These are phyloP conservation scores for Sander lucioperca DNA, from an alignment of 2,113 vertebrate species.

Conservation along the genomic window DNA sequence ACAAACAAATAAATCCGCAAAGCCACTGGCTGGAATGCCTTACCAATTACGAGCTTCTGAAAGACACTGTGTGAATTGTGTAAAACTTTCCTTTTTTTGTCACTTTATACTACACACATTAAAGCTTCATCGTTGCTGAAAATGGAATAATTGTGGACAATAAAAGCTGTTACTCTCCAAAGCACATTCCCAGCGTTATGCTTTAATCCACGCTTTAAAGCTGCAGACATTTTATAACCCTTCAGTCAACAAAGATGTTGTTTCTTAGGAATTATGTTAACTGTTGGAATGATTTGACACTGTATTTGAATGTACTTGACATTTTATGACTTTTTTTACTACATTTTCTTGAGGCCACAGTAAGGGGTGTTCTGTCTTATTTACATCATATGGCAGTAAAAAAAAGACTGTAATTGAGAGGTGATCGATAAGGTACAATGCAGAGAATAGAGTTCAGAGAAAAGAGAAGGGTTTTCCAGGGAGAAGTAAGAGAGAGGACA, in stretches of 20 bases:
- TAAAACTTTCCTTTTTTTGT: conserved; percentile 30
- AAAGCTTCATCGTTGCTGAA: conserved; percentile 25
- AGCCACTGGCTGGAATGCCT: conserved; percentile 39
- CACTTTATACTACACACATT: conserved; percentile 44
- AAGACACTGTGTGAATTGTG: conserved; percentile 19
- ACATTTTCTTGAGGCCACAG: not conserved
- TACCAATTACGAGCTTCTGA: conserved; percentile 20
- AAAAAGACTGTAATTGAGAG: not conserved
- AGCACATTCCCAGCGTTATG: conserved; percentile 21
- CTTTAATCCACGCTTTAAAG: conserved; percentile 48
- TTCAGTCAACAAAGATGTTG: conserved; percentile 22
- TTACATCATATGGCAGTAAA: not conserved
- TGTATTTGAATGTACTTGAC: not conserved
- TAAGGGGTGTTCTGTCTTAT: not conserved
- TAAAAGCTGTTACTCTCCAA: conserved; percentile 31
- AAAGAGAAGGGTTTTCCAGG: conserved; percentile 9
- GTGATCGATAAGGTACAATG: not conserved
- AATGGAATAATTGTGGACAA: conserved; percentile 25
- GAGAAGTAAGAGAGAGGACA: conserved; percentile 13
- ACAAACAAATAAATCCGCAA: conserved; percentile 59
- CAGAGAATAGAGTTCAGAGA: conserved; percentile 12
- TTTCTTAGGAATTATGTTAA: conserved; percentile 5
- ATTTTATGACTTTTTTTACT: not conserved
- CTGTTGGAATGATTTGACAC: not conserved
- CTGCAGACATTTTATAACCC: conserved; percentile 48